Percentiles rank a stretch among this genome's conserved stretches.
Conservation (phyloP, 2,888 invertebrate species). For the Acrocera orbiculus region DNA sequence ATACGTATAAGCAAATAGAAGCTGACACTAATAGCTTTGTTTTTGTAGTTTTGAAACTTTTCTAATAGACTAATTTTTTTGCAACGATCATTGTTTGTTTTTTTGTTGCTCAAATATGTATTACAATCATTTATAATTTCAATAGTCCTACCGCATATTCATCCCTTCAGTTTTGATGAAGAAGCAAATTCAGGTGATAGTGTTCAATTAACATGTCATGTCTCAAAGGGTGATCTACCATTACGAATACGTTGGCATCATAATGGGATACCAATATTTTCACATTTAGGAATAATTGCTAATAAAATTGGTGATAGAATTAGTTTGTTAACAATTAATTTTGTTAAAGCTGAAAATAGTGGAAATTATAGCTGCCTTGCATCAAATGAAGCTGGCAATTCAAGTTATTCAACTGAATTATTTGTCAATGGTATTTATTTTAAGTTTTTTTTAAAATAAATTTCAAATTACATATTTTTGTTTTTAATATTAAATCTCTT, state of each 20-base stretch:
- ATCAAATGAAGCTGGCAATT: slow-evolving; percentile 38
- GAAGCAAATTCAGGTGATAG: slow-evolving; percentile 44
- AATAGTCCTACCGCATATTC: slow-evolving; percentile 44
- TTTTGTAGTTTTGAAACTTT: no score
- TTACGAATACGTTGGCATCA: slow-evolving; percentile 35
- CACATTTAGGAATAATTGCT: slow-evolving; percentile 40
- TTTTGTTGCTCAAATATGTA: no score
- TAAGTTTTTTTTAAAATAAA: slow-evolving; percentile 1
- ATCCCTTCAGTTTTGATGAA: slow-evolving; percentile 17
- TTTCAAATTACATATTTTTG: slow-evolving; percentile 26
- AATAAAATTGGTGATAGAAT: slow-evolving; percentile 32
- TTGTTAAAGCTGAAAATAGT: slow-evolving; percentile 43
- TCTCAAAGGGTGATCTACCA: slow-evolving; percentile 39
- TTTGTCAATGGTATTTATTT: slow-evolving; percentile 38
- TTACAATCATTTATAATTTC: no score
- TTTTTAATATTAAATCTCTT: slow-evolving; percentile 25
- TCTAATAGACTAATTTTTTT: no score
- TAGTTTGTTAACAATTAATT: slow-evolving; percentile 38
- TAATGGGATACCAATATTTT: slow-evolving; percentile 32
- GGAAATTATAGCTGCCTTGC: slow-evolving; percentile 47
- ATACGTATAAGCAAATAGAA: no score
- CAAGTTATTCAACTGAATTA: slow-evolving; percentile 38
- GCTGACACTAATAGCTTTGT: no score
- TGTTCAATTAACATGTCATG: slow-evolving; percentile 34
- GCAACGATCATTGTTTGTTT: no score